Evolutionary conservation across 53 echinoderm and acorn worm species (phyloP).

Genomic region (Holothuria scabra): DNA sequence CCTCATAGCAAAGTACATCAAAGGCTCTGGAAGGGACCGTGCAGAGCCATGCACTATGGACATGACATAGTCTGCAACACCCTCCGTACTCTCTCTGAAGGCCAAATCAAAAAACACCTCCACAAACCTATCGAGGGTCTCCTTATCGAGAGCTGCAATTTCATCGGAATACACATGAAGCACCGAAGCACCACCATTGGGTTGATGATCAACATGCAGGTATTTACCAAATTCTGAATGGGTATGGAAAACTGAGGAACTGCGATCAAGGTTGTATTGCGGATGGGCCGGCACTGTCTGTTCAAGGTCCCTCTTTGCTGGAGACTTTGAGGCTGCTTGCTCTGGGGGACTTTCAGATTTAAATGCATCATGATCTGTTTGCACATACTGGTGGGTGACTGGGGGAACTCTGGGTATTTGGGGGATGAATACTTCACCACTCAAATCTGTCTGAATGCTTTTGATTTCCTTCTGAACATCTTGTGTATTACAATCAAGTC

Average conservation of each 20-base stretch:
- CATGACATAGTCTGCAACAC: slow-evolving; percentile 88
- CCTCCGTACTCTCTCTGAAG: slow-evolving; percentile 74
- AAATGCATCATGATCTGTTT: slow-evolving; percentile 14
- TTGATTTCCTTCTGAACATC: slow-evolving; percentile 21
- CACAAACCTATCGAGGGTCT: slow-evolving; percentile 82
- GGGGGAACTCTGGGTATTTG: neutral
- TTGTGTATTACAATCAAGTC: neutral
- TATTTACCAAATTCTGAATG: slow-evolving; percentile 78
- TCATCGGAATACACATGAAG: slow-evolving; percentile 92
- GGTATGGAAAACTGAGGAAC: slow-evolving; percentile 30
- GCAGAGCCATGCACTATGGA: slow-evolving; percentile 90
- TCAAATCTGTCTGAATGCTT: slow-evolving; percentile 25
- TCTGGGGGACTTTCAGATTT: neutral
- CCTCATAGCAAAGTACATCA: slow-evolving; percentile 73
- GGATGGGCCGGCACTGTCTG: neutral
- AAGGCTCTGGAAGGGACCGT: slow-evolving; percentile 75
- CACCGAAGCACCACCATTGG: slow-evolving; percentile 94
- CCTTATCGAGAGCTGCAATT: slow-evolving; percentile 77
- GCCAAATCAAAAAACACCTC: slow-evolving; percentile 74
- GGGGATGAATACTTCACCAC: neutral
- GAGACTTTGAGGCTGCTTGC: neutral
- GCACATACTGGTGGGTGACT: slow-evolving; percentile 6
- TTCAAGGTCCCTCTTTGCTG: neutral
- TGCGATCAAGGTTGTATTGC: neutral
- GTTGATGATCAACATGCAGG: slow-evolving; percentile 86